phyloP scores from a whole-genome alignment of 2,113 vertebrate genomes.

The Strix uralensis region DNA sequence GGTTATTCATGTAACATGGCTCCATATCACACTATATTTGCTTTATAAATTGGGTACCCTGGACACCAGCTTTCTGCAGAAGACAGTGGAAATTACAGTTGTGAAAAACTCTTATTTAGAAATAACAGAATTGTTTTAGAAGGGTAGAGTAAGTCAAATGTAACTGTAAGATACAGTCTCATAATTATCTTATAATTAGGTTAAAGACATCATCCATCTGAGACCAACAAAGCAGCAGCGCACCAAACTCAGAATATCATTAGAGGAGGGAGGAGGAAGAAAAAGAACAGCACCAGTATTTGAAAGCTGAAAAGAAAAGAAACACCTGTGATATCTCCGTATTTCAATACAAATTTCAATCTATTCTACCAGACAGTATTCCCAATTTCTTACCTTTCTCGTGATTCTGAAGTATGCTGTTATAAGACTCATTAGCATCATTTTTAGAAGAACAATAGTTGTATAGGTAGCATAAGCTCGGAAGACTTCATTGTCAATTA shows the following conservation, averaged over 20 bases:
- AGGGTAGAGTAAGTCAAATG: not conserved
- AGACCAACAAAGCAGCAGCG: not conserved
- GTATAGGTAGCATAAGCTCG: conserved; percentile 75
- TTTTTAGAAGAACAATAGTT: conserved; percentile 78
- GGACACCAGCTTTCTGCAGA: not conserved
- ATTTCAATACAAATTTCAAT: not conserved
- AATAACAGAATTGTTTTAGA: not conserved
- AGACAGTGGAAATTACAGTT: not conserved
- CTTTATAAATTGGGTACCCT: not conserved
- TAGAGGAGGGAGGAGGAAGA: not conserved
- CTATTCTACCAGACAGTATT: not conserved
- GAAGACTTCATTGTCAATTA: conserved; percentile 74
- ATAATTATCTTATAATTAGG: not conserved
- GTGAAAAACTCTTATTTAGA: not conserved
- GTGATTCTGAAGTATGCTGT: conserved; percentile 75
- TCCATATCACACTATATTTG: not conserved
- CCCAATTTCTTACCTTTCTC: conserved; percentile 74
- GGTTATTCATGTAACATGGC: not conserved
- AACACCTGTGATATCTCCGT: not conserved
- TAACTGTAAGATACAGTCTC: not conserved
- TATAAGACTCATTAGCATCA: conserved; percentile 81
- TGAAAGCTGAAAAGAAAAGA: not conserved
- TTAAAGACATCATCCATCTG: not conserved
- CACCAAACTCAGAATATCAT: not conserved
- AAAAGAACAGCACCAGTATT: not conserved